Percentiles rank a stretch among this genome's conserved stretches.
Evolutionary conservation across 2,113 vertebrate genomes (phyloP).

Genomic region (Eptesicus fuscus): DNA sequence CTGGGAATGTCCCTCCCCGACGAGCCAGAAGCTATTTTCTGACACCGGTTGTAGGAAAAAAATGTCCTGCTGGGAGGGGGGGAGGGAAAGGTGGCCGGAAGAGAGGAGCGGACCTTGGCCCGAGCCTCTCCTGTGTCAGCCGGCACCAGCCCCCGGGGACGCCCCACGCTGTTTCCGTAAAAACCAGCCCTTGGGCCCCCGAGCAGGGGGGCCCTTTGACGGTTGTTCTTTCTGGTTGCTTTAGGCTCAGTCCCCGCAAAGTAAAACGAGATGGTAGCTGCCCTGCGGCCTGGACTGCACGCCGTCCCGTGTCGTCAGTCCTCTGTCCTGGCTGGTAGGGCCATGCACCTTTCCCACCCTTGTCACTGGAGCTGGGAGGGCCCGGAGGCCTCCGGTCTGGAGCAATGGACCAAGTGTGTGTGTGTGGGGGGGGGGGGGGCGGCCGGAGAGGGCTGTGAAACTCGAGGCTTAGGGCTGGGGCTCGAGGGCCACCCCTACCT

Average conservation of each 20-base stretch:
- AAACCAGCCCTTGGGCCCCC: neutral
- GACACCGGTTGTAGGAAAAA: neutral
- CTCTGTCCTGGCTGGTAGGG: slow-evolving; percentile 12
- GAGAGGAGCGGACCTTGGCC: neutral
- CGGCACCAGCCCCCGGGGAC: neutral
- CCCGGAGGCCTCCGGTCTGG: neutral
- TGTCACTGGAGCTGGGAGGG: slow-evolving; percentile 30
- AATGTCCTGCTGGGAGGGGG: neutral
- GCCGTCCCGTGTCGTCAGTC: neutral
- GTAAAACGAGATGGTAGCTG: slow-evolving; percentile 80
- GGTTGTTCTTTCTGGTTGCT: slow-evolving; percentile 64
- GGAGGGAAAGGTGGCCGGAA: neutral
- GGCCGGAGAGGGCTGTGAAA: neutral
- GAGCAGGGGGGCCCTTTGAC: neutral
- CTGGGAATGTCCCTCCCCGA: neutral
- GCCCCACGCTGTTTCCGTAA: neutral
- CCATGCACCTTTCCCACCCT: neutral
- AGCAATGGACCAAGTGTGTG: slow-evolving; percentile 4
- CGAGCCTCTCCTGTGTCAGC: neutral
- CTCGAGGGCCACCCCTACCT: neutral
- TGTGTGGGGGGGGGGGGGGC: neutral
- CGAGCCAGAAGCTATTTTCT: slow-evolving; percentile 49
- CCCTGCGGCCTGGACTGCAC: neutral
- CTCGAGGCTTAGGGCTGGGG: neutral
- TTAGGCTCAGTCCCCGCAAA: slow-evolving; percentile 80